Base-by-base conservation (phyloP, 2,888 invertebrate species). In the Sylvicola fuscatus region DNA sequence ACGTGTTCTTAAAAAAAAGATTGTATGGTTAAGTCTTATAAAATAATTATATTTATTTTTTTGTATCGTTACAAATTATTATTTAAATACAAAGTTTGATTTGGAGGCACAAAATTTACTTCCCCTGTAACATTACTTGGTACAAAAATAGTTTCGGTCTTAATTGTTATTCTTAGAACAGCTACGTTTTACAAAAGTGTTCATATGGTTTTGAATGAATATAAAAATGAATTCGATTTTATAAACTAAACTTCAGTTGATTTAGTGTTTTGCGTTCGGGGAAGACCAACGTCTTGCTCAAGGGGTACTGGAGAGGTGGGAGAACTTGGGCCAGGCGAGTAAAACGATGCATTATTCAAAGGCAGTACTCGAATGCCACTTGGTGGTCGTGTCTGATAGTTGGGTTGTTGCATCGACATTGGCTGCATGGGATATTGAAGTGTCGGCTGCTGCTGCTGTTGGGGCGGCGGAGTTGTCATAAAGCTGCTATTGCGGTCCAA, bases 171-270 rank as follows among this genome's bases (percentile, higher is more conserved):
- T n/a, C n/a, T n/a, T n/a, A n/a, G n/a, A n/a, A n/a, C n/a, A n/a
- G n/a, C n/a, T n/a, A n/a, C n/a, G n/a, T n/a, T n/a, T n/a, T n/a
- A n/a, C n/a, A n/a, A n/a, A n/a, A n/a, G n/a, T n/a, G n/a, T n/a
- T n/a, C n/a, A n/a, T n/a, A n/a, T n/a, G n/a, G n/a, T n/a, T n/a
- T n/a, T n/a, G n/a, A n/a, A n/a, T n/a, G n/a, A n/a, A n/a, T n/a
- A n/a, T n/a, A n/a, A n/a, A n/a, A n/a, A n/a, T n/a, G 21, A 21
- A 21, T 21, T 8, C 5, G 8, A 21, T 6, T 21, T 6, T 21
- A 8, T 21, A 6, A 8, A 14, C 50, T 54, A 59, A 38, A 59
- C 59, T 47, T 59, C 60, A 5, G 59, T 59, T 37, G 60, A 59
- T 43, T 49, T 54, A 17, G 44, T 45, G 34, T 49, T 47, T 42